Conservation (phyloP, 2,113 vertebrate genomes). For the Amphilophus citrinellus region DNA sequence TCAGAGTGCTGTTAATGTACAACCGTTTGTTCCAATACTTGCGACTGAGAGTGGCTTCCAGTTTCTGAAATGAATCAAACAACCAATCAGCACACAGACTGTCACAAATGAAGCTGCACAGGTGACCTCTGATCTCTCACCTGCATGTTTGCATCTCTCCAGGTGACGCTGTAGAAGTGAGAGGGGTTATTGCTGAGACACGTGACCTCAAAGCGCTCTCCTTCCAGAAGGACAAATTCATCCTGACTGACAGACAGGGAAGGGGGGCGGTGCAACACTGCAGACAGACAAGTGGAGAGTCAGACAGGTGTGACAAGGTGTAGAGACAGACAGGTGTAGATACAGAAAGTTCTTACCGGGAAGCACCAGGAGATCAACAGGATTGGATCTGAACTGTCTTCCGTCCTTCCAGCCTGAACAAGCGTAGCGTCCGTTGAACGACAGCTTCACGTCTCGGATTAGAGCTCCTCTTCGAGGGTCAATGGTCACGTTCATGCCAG, state of each 20-base stretch:
- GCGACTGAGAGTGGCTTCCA: background rate
- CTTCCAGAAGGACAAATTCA: constrained; percentile 79
- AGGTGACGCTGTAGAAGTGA: constrained; percentile 62
- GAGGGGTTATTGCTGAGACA: constrained; percentile 76
- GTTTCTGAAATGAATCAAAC: constrained; percentile 14
- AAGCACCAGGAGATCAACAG: constrained; percentile 72
- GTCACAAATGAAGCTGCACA: background rate
- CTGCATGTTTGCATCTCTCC: constrained; percentile 67
- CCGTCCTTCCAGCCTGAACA: constrained; percentile 78
- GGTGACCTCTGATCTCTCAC: constrained; percentile 58
- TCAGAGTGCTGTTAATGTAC: constrained; percentile 62
- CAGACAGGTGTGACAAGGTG: constrained; percentile 34
- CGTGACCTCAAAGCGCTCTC: constrained; percentile 83
- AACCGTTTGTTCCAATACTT: accelerated
- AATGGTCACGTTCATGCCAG: constrained; percentile 66
- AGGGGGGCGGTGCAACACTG: constrained; percentile 22
- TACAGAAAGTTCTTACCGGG: constrained; percentile 76
- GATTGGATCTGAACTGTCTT: constrained; percentile 28
- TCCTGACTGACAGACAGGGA: constrained; percentile 45
- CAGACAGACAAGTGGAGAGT: constrained; percentile 13
- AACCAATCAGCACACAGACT: background rate
- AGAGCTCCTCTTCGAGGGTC: constrained; percentile 78
- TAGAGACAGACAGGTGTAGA: constrained; percentile 44
- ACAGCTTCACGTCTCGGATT: constrained; percentile 71
- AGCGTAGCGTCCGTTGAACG: constrained; percentile 70